Evolutionary conservation across 1,140 invertebrate genomes (phyloP), one percentile per base, ranked within the genome.

Genomic region (Zaprionus lachaisei): DNA sequence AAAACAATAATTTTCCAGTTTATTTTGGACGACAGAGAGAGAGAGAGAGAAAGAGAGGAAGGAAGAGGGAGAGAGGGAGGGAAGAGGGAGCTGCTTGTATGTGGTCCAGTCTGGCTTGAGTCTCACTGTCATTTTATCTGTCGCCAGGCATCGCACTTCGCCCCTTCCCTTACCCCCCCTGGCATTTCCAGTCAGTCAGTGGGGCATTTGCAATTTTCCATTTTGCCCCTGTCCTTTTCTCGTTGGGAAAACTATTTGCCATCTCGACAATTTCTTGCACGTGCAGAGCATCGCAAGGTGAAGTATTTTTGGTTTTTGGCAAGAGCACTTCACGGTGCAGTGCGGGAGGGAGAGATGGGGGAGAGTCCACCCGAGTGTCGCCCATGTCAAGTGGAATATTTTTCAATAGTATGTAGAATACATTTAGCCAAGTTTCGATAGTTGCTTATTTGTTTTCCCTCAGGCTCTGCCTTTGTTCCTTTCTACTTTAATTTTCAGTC

Each of bases 261-360:
- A 90, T 90, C 85, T 90, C 79, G 79, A 91, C 85, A 90, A 90
- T 90, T 90, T 90, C 82, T 80, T 79, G 85, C 79, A 90, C 85
- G 85, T 90, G 85, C 86, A 80, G 70, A 74, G 85, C 85, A 90
- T 90, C 41, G 72, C 79, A 85, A 85, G 72, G 54, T 54, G 61
- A 85, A 84, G 75, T 47, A 47, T 72, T 28, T 85, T 80, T 77
- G 71, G 67, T 71, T 63, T 60, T 83, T 72, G 49, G 55, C 44
- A 24, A 28, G 41, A n/a, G 41, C 41, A 44, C 15, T 6, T n/a
- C 15, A 17, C 1, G 12, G 2, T n/a, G 15, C 5, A 41, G 41
- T 15, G 41, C 6, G 15, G 15, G 15, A 6, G 38, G 5, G 15
- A 7, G 41, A n/a, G 5, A 6, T 15, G 11, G 28, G 12, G 11